Evolutionary conservation across 2,113 vertebrate genomes (phyloP), one percentile per base, ranked within the genome.

Genomic region (Ranitomeya variabilis): DNA sequence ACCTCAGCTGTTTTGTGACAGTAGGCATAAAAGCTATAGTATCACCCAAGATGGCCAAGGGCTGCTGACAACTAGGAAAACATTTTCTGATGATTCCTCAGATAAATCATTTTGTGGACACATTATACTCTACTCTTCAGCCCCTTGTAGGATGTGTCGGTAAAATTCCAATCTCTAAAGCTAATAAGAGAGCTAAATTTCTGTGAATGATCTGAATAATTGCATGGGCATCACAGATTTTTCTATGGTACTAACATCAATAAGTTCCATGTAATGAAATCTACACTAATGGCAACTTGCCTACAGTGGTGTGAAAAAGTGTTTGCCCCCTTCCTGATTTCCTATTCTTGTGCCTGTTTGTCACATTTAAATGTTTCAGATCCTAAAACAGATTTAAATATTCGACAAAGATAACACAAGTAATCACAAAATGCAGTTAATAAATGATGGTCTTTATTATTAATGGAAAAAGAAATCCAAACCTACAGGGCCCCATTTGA

Each of bases 1-100:
- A 79, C 9, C 74, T 87, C 51, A 31, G 60, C 60, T 80, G 76
- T 69, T 79, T 64, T 79, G 59, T 67, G 60, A 80, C 62, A 80
- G 62, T n/a, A 67, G 51, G 15, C n/a, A 80, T 18, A 23, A 78
- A 86, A 51, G 37, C 74, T 31, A 23, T 19, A 21, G 26, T 19
- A 62, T 52, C 31, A 9, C 37, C 31, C 8, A 66, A 52, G 37
- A 66, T 57, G 12, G 21, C 13, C 15, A 18, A 14, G 7, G 13
- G 54, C 14, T 57, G 23, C 31, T 59, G 57, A 62, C 76, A n/a
- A 55, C 52, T 54, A 54, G n/a, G 19, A 79, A 57, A 57, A 21
- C 18, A 19, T 54, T 51, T 10, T 21, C 67, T 11, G 10, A 7
- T 8, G 2, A 26, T 26, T 8, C 7, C 7, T n/a, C 37, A 45